Base-by-base conservation (phyloP, 2,888 invertebrate genomes). In the Drosophila villosipedis region DNA sequence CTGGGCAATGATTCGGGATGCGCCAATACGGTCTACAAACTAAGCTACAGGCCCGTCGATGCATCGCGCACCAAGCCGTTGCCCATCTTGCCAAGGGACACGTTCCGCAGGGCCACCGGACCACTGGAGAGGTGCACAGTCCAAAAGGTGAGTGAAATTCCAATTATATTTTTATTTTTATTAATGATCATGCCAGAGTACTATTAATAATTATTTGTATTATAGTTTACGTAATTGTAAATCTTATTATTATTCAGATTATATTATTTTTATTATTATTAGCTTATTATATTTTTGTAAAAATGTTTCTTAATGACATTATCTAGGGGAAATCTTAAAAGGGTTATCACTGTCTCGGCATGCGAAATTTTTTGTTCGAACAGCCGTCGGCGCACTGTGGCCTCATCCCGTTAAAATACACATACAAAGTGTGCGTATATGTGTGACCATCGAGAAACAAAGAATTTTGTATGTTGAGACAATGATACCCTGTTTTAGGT, bases 71-170 rank as follows among this genome's bases (percentile, higher is more conserved):
- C 84, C 47, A 92, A 85, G 22, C 92, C 92, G 0, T 47, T 66
- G 4, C 87, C 92, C 3, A 90, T 93, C 47, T 43, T 89, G 57
- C 93, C 93, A 0, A 68, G 70, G 0, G 80, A 84, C 37, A 91
- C 91, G 7, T 80, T 93, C 50, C 77, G 78, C 10, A 75, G 90
- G 33, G 79, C 91, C 6, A 82, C 85, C 0, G 92, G 91, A 0
- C 74, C 87, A 1, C 74, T 93, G 65, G 93, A 93, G 55, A 89
- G 90, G 19, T 90, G 91, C 66, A 93, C 93, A 3, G 82, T 93
- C 3, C 93, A 93, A 49, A 93, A 93, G 90, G 92, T 92, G 68
- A 39, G 72, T 47, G 25, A 9, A 25, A 25, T 9, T 25, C 16
- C 16, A 47, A 25, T 16, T 47, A 25, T 16, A 16, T 25, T 47